These are phyloP conservation scores for Anomalospiza imberbis DNA, from an alignment of 2,797 vertebrate genomes.

Conservation along the genomic window DNA sequence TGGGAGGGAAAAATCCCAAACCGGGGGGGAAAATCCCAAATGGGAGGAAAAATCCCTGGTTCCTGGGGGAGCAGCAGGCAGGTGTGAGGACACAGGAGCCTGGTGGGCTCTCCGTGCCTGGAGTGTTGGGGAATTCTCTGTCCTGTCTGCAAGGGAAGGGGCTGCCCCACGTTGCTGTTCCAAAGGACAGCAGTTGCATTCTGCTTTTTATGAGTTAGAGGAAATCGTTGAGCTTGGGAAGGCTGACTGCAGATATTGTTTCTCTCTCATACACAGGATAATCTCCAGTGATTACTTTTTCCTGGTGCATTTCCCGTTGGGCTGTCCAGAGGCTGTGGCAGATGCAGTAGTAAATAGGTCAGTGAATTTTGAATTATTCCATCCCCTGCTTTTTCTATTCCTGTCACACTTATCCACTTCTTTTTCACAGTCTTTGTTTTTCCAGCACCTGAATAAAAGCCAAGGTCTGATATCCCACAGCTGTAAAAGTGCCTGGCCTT, in stretches of 20 bases:
- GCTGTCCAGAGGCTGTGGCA: background rate
- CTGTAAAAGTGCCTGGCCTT: conserved; percentile 9
- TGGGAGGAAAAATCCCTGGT: background rate
- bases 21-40: background rate
- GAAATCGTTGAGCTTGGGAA: background rate
- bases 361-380: conserved; percentile 15
- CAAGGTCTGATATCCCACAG: conserved; percentile 3
- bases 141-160: background rate
- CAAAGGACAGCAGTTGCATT: background rate
- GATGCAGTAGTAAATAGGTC: conserved; percentile 21
- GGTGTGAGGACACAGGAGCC: background rate
- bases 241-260: background rate
- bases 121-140: background rate
- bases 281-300: conserved; percentile 35
- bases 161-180: background rate
- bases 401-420: background rate
- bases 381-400: background rate
- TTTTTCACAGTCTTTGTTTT: background rate
- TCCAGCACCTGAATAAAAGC: conserved; percentile 29
- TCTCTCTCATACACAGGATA: background rate
- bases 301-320: conserved; percentile 7
- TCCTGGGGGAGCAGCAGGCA: background rate
- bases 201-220: background rate
- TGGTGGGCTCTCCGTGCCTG: rapidly evolving
- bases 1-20: background rate